Percentiles rank a stretch among this genome's conserved stretches.
phyloP scores from a whole-genome alignment of 2,113 vertebrate genomes.

The Chionis minor region DNA sequence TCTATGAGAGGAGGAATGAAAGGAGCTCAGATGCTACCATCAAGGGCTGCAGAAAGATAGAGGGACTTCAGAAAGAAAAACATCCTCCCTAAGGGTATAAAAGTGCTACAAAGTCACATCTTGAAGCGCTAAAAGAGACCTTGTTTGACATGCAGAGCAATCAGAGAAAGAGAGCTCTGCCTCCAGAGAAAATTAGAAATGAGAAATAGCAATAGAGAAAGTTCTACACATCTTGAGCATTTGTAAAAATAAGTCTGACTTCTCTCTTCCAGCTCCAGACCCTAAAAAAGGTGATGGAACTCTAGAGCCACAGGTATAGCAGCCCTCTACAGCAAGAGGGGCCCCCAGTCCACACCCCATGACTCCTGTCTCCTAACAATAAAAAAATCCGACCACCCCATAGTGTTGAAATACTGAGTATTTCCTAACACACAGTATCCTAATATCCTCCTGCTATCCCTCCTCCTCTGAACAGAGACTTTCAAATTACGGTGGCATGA shows the following conservation, averaged over 20 bases:
- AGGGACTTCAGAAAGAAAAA: background rate
- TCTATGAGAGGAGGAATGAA: background rate
- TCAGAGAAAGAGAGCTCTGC: background rate
- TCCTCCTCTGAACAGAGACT: background rate
- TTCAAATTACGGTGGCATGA: background rate
- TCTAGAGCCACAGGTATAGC: background rate
- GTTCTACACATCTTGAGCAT: background rate
- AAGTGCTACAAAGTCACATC: background rate
- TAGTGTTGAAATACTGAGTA: background rate
- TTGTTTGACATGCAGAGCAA: background rate
- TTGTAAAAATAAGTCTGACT: background rate
- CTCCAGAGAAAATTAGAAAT: background rate
- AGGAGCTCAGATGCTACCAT: background rate
- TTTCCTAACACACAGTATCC: background rate
- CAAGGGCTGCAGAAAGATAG: background rate
- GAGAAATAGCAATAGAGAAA: background rate
- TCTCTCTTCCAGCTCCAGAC: background rate
- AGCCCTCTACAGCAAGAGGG: background rate
- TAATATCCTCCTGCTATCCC: background rate
- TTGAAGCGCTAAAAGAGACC: background rate
- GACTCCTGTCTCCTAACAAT: background rate
- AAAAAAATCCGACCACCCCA: background rate
- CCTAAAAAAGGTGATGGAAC: background rate
- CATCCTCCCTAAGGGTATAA: background rate
- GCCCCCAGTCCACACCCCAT: background rate